Evolutionary conservation across 1,140 invertebrate species (phyloP).

Genomic region (Chrysopa pallens): DNA sequence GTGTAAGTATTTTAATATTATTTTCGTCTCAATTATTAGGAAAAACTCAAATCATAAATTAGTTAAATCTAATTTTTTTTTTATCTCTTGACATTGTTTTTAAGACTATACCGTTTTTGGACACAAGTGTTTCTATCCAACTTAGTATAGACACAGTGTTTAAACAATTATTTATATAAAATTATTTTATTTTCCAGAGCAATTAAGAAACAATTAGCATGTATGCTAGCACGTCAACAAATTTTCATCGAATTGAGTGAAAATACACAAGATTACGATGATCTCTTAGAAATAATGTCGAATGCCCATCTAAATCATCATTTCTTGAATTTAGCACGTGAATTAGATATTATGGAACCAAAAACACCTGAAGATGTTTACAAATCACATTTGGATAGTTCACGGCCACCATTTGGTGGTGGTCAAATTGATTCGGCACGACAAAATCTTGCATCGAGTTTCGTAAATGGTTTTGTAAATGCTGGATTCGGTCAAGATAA

Average conservation of each 20-base stretch:
- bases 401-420: conserved; percentile 62
- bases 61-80: too few species aligned
- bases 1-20: conserved; percentile 39
- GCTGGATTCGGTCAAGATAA: conserved; percentile 97
- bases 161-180: not conserved
- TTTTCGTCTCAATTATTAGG: too few species aligned
- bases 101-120: too few species aligned
- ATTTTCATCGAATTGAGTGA: conserved; percentile 65
- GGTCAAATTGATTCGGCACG: conserved; percentile 85
- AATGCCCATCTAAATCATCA: conserved; percentile 94
- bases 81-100: too few species aligned
- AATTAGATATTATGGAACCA: conserved; percentile 98
- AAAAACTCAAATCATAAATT: not conserved
- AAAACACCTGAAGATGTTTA: conserved; percentile 99
- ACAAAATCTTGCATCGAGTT: conserved; percentile 93
- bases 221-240: conserved; percentile 94
- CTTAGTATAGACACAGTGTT: too few species aligned
- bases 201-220: conserved; percentile 91
- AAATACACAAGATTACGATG: conserved; percentile 58
- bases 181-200: conserved; percentile 41
- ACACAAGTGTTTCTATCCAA: too few species aligned
- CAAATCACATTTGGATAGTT: conserved; percentile 93
- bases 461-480: conserved; percentile 99
- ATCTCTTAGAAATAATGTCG: conserved; percentile 88
- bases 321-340: conserved; percentile 87